Base-by-base conservation (phyloP, 2,888 invertebrate species). In the Watsonalla binaria region DNA sequence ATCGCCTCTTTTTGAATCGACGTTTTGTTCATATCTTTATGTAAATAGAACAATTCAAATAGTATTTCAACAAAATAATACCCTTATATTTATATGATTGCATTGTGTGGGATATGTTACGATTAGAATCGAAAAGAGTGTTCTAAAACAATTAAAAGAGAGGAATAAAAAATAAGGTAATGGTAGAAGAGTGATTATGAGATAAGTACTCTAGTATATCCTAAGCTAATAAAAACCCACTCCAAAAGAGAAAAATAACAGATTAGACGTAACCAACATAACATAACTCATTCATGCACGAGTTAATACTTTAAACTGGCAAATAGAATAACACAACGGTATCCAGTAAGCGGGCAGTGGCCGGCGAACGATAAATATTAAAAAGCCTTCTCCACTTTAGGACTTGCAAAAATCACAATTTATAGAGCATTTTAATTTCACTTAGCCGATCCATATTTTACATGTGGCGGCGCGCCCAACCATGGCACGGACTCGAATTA, bases 331-430 rank as follows among this genome's bases (percentile, higher is more conserved):
- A 86, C 84, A 82, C 80, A 84, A 78, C 82, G 82, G 85, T 87
- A 87, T 84, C 78, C 83, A 81, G 85, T 81, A 83, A 86, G 83
- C 86, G 82, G 74, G 74, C 80, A 81, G 78, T 80, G 83, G 82
- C 81, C 84, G 80, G 75, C 74, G 69, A 73, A 82, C 85, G 80
- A 90, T 90, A 90, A 90, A 90, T 90, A 86, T 89, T 89, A 89
- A 88, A 88, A 88, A 89, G 87, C 88, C 88, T 89, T 88, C 88
- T 87, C 88, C 89, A 90, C 90, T 90, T 90, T 89, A 86, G 90
- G 88, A 90, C 90, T 90, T 90, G 90, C 90, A 90, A 90, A 90
- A 90, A 90, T 90, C 89, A 89, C 88, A 90, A 90, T 90, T 90
- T 90, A 90, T 90, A 90, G 90, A 89, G 86, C 88, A 84, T 90